phyloP scores from a whole-genome alignment of 2,888 invertebrate species.

The Lomographa bimaculata region DNA sequence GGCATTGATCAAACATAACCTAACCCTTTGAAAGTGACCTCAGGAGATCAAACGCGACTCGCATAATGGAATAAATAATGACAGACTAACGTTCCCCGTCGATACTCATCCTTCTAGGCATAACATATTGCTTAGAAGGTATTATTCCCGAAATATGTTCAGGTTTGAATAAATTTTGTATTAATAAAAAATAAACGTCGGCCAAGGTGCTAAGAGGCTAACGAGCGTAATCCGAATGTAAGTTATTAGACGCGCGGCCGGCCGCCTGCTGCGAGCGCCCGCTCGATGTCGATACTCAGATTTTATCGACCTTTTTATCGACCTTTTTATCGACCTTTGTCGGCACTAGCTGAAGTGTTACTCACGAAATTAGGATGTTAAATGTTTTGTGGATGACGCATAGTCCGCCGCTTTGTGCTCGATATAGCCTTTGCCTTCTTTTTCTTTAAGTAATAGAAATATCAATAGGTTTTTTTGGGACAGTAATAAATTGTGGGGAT shows the following conservation, averaged over 20 bases:
- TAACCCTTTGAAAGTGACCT: conserved; percentile 31
- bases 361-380: conserved; percentile 80
- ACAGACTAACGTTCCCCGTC: conserved; percentile 40
- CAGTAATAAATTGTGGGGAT: conserved; percentile 51
- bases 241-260: conserved; percentile 67
- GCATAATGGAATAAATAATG: conserved; percentile 64
- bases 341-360: conserved; percentile 79
- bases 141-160: conserved; percentile 73
- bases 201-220: conserved; percentile 81
- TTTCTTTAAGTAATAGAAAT: conserved; percentile 65
- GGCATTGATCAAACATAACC: no score
- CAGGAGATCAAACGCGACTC: conserved; percentile 47
- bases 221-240: conserved; percentile 81
- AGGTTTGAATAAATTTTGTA: conserved; percentile 77
- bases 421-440: conserved; percentile 42
- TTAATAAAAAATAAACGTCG: conserved; percentile 77
- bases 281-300: conserved; percentile 66
- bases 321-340: conserved; percentile 79
- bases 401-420: conserved; percentile 60
- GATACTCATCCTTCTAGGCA: conserved; percentile 64
- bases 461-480: conserved; percentile 59
- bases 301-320: no score
- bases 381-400: conserved; percentile 79
- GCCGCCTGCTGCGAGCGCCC: conserved; percentile 73
- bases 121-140: conserved; percentile 72